phyloP scores from a whole-genome alignment of 2,888 invertebrate species.

The Eristalinus aeneus region DNA sequence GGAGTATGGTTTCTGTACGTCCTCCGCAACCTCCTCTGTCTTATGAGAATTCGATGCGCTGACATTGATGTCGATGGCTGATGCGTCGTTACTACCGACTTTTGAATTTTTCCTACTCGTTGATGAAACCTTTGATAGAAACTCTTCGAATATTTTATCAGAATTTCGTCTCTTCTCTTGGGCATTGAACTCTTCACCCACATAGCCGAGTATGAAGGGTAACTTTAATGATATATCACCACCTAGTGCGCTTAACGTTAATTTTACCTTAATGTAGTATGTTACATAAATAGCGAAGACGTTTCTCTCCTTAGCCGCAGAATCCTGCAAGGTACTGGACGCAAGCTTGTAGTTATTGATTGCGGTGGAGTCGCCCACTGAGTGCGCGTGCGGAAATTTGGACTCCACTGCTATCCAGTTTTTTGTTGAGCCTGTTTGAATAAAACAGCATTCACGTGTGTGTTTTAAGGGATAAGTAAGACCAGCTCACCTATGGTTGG shows the following conservation, averaged over 20 bases:
- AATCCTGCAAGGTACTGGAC: conserved; percentile 74
- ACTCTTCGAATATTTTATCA: conserved; percentile 35
- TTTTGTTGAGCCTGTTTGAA: conserved; percentile 85
- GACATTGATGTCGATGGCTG: background rate
- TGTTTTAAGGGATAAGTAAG: too few relatives aligned
- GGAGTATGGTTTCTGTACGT: conserved; percentile 19
- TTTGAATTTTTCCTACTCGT: conserved; percentile 39
- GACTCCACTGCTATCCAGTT: conserved; percentile 94
- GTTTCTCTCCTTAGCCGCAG: conserved; percentile 81
- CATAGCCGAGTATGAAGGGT: conserved; percentile 88
- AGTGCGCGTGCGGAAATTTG: conserved; percentile 84
- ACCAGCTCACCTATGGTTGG: conserved; percentile 84
- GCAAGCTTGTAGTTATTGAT: conserved; percentile 73
- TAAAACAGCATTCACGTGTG: too few relatives aligned
- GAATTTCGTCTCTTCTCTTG: conserved; percentile 38
- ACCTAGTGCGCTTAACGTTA: conserved; percentile 88
- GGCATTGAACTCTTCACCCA: conserved; percentile 56
- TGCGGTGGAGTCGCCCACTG: conserved; percentile 55
- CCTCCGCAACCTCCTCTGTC: background rate
- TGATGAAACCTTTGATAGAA: conserved; percentile 30
- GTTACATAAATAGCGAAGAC: conserved; percentile 93
- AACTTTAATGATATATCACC: conserved; percentile 88
- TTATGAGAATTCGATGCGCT: conserved; percentile 22
- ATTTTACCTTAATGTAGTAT: conserved; percentile 92
- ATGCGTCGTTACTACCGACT: conserved; percentile 1